Percentiles rank a stretch among this genome's conserved stretches.
Evolutionary conservation across 2,888 invertebrate genomes (phyloP).

Genomic region (Rugalucina vietnamica): DNA sequence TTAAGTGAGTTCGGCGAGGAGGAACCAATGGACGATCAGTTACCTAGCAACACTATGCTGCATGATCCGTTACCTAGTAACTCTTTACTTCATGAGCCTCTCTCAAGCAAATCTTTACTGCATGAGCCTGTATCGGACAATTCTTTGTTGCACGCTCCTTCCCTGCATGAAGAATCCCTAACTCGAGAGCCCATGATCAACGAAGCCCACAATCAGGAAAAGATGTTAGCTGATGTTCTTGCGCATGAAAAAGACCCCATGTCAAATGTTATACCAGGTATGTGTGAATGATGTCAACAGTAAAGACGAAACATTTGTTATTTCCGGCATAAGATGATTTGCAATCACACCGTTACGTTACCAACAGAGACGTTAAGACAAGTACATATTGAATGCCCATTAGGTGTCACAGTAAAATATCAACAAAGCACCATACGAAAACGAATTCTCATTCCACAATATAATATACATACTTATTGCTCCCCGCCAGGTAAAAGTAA

Average conservation of each 20-base stretch:
- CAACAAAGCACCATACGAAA: too few species aligned
- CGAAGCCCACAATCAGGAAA: neutral
- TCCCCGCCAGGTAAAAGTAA: too few species aligned
- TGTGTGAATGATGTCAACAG: too few species aligned
- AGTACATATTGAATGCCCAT: too few species aligned
- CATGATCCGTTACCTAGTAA: neutral
- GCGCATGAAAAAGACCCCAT: neutral
- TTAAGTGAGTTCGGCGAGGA: neutral
- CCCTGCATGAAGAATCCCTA: too few species aligned
- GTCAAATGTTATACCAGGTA: conserved; percentile 1
- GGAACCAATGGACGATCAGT: neutral
- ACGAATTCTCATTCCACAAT: too few species aligned
- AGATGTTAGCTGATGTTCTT: neutral
- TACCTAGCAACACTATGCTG: neutral
- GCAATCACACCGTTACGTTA: too few species aligned
- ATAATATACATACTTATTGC: too few species aligned
- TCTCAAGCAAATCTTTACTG: neutral
- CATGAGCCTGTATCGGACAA: neutral
- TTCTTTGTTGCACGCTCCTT: neutral
- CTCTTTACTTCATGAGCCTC: neutral
- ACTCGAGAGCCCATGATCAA: neutral
- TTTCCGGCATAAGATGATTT: too few species aligned
- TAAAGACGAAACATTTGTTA: too few species aligned
- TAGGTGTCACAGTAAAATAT: too few species aligned
- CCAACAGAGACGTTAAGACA: too few species aligned